A percentile compares a stretch with the other conserved stretches of the same genome.
These are phyloP conservation scores for Anthopleura sola DNA, from an alignment of 64 coral and sea anemone species.

Conservation along the genomic window DNA sequence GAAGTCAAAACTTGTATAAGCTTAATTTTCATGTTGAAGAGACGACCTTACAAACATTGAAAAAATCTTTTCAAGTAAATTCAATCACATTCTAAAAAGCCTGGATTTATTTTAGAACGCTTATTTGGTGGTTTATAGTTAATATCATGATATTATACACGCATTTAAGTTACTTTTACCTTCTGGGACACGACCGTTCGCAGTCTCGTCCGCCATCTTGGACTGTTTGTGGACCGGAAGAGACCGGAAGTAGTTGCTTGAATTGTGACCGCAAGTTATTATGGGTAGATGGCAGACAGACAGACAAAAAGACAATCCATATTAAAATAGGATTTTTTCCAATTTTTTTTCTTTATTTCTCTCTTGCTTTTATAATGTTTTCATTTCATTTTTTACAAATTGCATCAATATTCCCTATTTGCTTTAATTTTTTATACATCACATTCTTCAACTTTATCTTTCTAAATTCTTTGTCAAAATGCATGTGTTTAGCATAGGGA, in stretches of 20 bases:
- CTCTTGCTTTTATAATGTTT: no score
- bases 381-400: no score
- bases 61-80: not conserved
- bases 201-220: conserved; percentile 18
- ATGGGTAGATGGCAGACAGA: not conserved
- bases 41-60: not conserved
- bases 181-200: not conserved
- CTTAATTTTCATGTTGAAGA: not conserved
- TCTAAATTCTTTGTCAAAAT: no score
- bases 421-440: no score
- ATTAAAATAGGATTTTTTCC: not conserved
- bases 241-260: not conserved
- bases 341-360: no score
- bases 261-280: not conserved
- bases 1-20: not conserved
- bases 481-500: no score
- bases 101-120: not conserved
- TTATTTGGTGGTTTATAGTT: not conserved
- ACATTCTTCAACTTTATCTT: no score
- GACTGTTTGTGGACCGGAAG: not conserved
- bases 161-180: not conserved
- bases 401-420: no score
- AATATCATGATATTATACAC: not conserved
- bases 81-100: not conserved
- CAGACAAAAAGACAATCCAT: not conserved